These are phyloP conservation scores for Lysiphlebus fabarum DNA, from an alignment of 1,140 invertebrate species.

Conservation along the genomic window DNA sequence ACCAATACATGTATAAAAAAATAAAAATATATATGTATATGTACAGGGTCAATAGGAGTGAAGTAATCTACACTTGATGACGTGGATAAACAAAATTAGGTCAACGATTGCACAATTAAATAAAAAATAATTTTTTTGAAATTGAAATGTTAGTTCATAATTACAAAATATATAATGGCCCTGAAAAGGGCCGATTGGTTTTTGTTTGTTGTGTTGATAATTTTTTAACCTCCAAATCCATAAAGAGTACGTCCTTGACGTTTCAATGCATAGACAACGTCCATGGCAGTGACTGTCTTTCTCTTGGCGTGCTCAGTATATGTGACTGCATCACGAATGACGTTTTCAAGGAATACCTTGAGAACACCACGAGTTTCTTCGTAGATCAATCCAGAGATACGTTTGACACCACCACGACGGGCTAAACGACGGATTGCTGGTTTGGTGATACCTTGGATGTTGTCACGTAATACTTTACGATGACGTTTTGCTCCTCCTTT, in stretches of 20 bases:
- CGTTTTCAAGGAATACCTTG: conserved; percentile 2
- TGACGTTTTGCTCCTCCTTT: conserved; percentile 4
- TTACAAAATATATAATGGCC: conserved; percentile 1
- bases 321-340: conserved; percentile 6
- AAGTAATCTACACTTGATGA: no score
- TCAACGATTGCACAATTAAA: no score
- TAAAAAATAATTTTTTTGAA: no score
- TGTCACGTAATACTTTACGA: conserved; percentile 6
- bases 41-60: no score
- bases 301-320: conserved; percentile 3
- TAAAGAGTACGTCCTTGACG: conserved; percentile 7
- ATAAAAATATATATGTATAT: no score
- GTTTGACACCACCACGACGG: conserved; percentile 5
- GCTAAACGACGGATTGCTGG: conserved; percentile 1
- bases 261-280: conserved; percentile 5
- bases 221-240: conserved; percentile 6
- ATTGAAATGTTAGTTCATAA: background rate
- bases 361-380: conserved; percentile 6
- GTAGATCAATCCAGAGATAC: conserved; percentile 3
- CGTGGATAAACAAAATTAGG: no score
- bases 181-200: conserved; percentile 16
- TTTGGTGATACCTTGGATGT: conserved; percentile 2
- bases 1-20: no score
- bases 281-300: conserved; percentile 5
- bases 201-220: background rate